phyloP scores from a whole-genome alignment of 2,888 invertebrate species.

The Apodemia mormo region DNA sequence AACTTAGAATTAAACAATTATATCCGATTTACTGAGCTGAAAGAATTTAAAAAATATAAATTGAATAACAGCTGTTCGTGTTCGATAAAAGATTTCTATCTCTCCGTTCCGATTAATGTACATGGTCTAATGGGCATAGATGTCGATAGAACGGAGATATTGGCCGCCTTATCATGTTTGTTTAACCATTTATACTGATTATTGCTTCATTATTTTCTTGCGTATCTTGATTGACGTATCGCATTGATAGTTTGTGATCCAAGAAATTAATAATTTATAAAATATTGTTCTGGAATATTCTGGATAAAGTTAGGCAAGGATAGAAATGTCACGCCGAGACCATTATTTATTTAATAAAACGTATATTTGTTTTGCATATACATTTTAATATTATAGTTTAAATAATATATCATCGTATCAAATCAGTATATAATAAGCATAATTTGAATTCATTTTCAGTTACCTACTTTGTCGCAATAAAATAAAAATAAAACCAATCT shows the following conservation, averaged over 20 bases:
- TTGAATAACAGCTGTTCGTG: neutral
- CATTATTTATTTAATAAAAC: no score
- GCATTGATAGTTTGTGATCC: neutral
- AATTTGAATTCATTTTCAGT: no score
- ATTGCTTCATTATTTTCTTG: slow-evolving; percentile 33
- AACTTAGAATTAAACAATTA: no score
- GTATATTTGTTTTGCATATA: no score
- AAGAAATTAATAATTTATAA: neutral
- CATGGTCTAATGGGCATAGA: slow-evolving; percentile 16
- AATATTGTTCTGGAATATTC: neutral
- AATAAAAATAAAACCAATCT: no score
- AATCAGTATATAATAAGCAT: no score
- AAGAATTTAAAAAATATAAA: neutral
- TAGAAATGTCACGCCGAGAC: no score
- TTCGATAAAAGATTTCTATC: slow-evolving; percentile 10
- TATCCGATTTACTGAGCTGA: neutral
- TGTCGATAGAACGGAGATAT: slow-evolving; percentile 28
- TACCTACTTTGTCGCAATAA: no score
- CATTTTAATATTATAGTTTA: no score
- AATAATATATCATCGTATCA: no score
- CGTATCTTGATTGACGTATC: slow-evolving; percentile 43
- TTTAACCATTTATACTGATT: slow-evolving; percentile 37
- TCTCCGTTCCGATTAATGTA: slow-evolving; percentile 12
- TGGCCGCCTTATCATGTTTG: slow-evolving; percentile 38
- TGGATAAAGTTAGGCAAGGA: neutral